Conservation (phyloP, 2,113 vertebrate species). For the Cricetomys ansorgei region DNA sequence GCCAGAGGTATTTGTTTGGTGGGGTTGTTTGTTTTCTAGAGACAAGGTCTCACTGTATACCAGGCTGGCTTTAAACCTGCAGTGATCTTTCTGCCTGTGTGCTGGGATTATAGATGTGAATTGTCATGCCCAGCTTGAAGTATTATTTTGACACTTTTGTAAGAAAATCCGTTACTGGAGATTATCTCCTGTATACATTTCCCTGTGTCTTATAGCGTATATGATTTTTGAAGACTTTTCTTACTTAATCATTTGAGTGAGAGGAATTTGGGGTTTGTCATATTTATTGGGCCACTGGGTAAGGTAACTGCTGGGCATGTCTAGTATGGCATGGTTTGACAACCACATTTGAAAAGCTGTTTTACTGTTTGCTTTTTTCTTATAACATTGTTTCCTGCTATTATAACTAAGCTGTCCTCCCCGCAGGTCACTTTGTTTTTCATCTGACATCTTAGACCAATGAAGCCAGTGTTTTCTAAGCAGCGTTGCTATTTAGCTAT, state of each 20-base stretch:
- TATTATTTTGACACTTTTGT: neutral
- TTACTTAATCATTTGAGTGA: conserved; percentile 39
- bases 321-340: conserved; percentile 31
- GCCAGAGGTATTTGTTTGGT: neutral
- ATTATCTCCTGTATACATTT: neutral
- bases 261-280: neutral
- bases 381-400: conserved; percentile 66
- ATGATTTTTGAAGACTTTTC: conserved; percentile 54
- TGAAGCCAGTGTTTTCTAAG: conserved; percentile 44
- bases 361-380: conserved; percentile 60
- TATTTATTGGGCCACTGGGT: conserved; percentile 26
- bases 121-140: neutral
- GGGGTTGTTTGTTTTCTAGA: neutral
- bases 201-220: neutral
- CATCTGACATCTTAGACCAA: conserved; percentile 49
- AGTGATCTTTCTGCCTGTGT: neutral
- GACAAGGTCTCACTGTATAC: neutral
- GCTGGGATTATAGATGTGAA: neutral
- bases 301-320: conserved; percentile 32
- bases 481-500: neutral
- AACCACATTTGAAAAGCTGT: conserved; percentile 59
- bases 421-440: conserved; percentile 56
- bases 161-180: conserved; percentile 10
- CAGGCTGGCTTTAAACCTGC: neutral
- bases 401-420: conserved; percentile 66